Evolutionary conservation across 2,888 invertebrate species (phyloP).

Genomic region (Leucoptera coffeella): DNA sequence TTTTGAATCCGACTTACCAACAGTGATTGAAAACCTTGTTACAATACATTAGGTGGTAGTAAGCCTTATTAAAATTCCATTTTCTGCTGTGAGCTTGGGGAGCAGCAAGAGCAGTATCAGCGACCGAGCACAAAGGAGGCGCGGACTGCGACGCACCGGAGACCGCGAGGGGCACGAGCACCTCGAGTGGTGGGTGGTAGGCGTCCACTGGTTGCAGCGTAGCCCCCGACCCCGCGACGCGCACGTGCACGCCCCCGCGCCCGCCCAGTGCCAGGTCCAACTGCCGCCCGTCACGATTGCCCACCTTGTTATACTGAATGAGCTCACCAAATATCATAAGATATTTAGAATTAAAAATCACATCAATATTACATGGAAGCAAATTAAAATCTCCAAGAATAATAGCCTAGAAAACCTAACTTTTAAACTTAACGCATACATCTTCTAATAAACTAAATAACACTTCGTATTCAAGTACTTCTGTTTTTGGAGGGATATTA

Average conservation of each 20-base stretch:
- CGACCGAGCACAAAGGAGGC: not conserved
- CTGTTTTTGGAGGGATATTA: not conserved
- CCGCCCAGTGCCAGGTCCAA: not conserved
- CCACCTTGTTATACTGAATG: not conserved
- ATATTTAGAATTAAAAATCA: not conserved
- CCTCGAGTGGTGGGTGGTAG: not conserved
- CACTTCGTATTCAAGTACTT: not conserved
- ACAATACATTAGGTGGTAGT: not conserved
- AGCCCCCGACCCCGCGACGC: not conserved
- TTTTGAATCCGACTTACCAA: not conserved
- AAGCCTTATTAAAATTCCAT: not conserved
- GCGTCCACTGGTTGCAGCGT: not conserved
- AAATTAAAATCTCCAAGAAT: not conserved
- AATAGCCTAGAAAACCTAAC: no score
- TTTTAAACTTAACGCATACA: not conserved
- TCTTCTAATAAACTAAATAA: slow-evolving; percentile 1
- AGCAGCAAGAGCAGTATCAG: not conserved
- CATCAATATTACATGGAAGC: not conserved
- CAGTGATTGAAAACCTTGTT: no score
- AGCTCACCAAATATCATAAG: not conserved
- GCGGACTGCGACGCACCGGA: not conserved
- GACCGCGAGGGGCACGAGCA: not conserved
- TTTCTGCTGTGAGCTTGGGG: not conserved
- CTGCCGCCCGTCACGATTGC: not conserved
- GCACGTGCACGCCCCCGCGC: not conserved